These are phyloP conservation scores for Smithornis capensis DNA, from an alignment of 2,113 vertebrate genomes.

Conservation along the genomic window DNA sequence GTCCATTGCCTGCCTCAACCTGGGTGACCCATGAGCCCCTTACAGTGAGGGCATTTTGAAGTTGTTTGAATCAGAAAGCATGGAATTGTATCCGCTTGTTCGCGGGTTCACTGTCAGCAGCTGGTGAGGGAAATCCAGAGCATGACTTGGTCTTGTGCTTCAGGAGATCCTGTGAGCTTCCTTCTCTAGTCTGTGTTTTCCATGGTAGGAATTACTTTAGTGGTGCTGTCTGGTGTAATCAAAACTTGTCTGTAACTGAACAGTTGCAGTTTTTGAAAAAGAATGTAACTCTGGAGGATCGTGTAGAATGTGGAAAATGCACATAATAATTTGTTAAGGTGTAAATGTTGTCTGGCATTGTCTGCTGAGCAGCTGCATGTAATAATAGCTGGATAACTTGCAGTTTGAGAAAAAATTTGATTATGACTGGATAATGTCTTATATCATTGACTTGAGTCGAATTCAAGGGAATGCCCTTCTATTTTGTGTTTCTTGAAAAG, in stretches of 20 bases:
- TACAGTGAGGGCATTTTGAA: neutral
- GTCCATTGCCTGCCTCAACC: neutral
- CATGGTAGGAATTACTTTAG: neutral
- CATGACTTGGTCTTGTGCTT: rapidly evolving
- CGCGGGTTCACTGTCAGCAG: neutral
- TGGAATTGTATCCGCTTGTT: rapidly evolving
- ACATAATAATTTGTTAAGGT: neutral
- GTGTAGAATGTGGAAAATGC: neutral
- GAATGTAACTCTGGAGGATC: neutral
- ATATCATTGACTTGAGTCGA: neutral
- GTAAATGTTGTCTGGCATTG: neutral
- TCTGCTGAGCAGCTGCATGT: neutral
- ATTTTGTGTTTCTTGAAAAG: neutral
- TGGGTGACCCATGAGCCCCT: neutral
- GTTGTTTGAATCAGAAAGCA: neutral
- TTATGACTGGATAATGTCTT: neutral
- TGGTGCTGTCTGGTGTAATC: neutral
- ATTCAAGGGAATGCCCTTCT: slow-evolving; percentile 8
- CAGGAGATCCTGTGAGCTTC: neutral
- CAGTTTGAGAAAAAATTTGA: neutral
- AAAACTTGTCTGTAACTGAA: neutral
- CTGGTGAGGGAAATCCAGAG: neutral
- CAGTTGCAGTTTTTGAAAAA: neutral
- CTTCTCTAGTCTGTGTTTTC: neutral
- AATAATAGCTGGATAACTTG: neutral